Conservation (phyloP, 1,140 invertebrate genomes). For the Lasioglossum albipes region DNA sequence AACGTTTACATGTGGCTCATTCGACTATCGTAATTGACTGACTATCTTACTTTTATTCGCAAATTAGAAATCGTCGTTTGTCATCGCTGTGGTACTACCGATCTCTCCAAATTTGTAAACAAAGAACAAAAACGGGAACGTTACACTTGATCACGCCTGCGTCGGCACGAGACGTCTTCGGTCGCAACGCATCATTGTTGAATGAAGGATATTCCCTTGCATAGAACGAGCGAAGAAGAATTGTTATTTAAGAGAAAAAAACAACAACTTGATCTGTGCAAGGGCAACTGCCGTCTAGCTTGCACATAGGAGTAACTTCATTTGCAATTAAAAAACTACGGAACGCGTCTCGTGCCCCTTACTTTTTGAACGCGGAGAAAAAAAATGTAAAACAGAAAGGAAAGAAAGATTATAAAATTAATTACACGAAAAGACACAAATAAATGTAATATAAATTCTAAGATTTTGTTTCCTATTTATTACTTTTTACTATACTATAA, state of each 20-base stretch:
- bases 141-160: slow-evolving; percentile 53
- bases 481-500: slow-evolving; percentile 7
- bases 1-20: slow-evolving; percentile 8
- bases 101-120: slow-evolving; percentile 40
- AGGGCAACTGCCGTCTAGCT: slow-evolving; percentile 23
- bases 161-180: slow-evolving; percentile 61
- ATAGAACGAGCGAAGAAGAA: slow-evolving; percentile 16
- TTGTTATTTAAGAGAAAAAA: slow-evolving; percentile 47
- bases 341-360: slow-evolving; percentile 49
- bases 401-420: slow-evolving; percentile 63
- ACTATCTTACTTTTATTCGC: slow-evolving; percentile 29
- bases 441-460: slow-evolving; percentile 80
- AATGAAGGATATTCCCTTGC: slow-evolving; percentile 37
- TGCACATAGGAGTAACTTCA: slow-evolving; percentile 25
- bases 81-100: slow-evolving; percentile 3
- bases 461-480: slow-evolving; percentile 42
- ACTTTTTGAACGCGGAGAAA: slow-evolving; percentile 47
- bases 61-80: slow-evolving; percentile 17
- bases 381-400: slow-evolving; percentile 15
- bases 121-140: slow-evolving; percentile 23
- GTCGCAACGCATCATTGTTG: slow-evolving; percentile 13
- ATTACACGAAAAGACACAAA: slow-evolving; percentile 72
- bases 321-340: slow-evolving; percentile 19
- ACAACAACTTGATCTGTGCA: slow-evolving; percentile 45
- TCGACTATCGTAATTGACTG: slow-evolving; percentile 15